Conservation (phyloP, 1,140 invertebrate genomes). For the Monomorium pharaonis region DNA sequence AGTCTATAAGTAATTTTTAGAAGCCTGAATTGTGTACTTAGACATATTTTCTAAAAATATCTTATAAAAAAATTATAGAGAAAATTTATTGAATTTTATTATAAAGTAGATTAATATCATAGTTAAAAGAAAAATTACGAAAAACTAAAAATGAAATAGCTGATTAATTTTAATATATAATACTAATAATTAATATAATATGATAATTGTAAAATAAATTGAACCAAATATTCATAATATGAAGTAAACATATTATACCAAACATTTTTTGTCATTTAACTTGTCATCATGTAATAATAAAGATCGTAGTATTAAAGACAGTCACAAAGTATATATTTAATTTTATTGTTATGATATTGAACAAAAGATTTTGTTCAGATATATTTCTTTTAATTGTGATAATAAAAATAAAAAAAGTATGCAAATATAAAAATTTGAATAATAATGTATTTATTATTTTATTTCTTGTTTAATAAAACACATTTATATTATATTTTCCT, state of each 20-base stretch:
- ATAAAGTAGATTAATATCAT: not conserved
- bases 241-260: not conserved
- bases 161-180: not conserved
- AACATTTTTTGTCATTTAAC: not conserved
- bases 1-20: not conserved
- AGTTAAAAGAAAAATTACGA: not conserved
- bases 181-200: too few relatives aligned
- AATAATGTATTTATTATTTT: not conserved
- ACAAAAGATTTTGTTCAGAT: not conserved
- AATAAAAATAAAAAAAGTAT: not conserved
- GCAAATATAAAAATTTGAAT: not conserved
- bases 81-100: not conserved
- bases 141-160: not conserved
- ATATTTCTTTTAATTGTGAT: not conserved
- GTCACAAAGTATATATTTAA: not conserved
- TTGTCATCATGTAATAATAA: not conserved
- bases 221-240: not conserved
- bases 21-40: not conserved
- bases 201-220: conserved; percentile 9
- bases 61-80: not conserved
- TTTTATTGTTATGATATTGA: not conserved
- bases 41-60: not conserved
- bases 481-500: not conserved
- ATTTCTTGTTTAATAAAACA: not conserved
- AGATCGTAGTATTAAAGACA: not conserved